These are phyloP conservation scores for Apamea monoglypha DNA, from an alignment of 2,888 invertebrate species.

Conservation along the genomic window DNA sequence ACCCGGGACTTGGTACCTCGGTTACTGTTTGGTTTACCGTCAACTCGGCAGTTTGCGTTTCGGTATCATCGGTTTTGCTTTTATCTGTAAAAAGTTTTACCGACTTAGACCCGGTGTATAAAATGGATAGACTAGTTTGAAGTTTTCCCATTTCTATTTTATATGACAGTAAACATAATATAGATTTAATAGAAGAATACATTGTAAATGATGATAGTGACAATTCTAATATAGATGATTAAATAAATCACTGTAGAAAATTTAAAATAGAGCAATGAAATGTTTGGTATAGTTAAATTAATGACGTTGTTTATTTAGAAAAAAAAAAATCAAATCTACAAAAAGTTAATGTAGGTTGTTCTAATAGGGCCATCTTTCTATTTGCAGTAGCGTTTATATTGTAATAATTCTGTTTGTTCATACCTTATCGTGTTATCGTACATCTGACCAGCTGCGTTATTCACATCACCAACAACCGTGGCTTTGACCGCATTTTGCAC, in stretches of 20 bases:
- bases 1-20: slow-evolving; percentile 82
- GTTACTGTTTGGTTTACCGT: slow-evolving; percentile 73
- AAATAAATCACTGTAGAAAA: background rate
- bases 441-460: slow-evolving; percentile 47
- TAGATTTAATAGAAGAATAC: background rate
- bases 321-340: slow-evolving; percentile 1
- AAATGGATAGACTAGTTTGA: background rate
- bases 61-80: slow-evolving; percentile 82
- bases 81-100: slow-evolving; percentile 82
- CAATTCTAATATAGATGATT: slow-evolving; percentile 1
- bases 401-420: background rate
- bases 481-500: slow-evolving; percentile 64
- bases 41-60: slow-evolving; percentile 78
- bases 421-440: slow-evolving; percentile 59
- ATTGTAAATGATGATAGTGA: slow-evolving; percentile 12
- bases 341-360: background rate
- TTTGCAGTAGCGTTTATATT: slow-evolving; percentile 44
- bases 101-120: slow-evolving; percentile 50
- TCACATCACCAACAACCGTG: slow-evolving; percentile 59
- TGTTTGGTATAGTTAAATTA: slow-evolving; percentile 16
- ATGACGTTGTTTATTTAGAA: background rate
- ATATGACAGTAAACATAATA: slow-evolving; percentile 1
- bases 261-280: slow-evolving; percentile 15
- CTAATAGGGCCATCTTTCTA: slow-evolving; percentile 21
- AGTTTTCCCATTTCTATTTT: slow-evolving; percentile 2